Evolutionary conservation across 1,140 invertebrate species (phyloP), one percentile per base, ranked within the genome.

Genomic region (Nebria ingens): DNA sequence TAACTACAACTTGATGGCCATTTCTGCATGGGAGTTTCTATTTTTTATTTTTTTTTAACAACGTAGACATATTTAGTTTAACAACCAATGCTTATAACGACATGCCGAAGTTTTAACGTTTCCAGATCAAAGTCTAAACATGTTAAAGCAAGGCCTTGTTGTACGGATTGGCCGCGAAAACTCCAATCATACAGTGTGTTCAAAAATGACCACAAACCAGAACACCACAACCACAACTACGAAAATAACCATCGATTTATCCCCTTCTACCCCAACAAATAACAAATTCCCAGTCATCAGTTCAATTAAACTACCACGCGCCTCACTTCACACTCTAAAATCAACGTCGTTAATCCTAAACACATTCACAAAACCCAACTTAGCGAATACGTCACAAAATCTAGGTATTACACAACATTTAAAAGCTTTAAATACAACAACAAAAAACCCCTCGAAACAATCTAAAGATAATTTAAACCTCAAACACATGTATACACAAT

Each of bases 231-330:
- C 60, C 53, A 66, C 59, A 19, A 70, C 63, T 2, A 69, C 66
- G 11, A 73, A 70, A 64, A 72, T 72, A 55, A 71, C 68, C 6
- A 72, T 73, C 19, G 71, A 72, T 59, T 59, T 72, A n/a, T 63
- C 67, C n/a, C 69, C 69, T 17, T 65, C 65, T 21, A n/a, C n/a
- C n/a, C 64, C 68, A 11, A 61, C 61, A 15, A 61, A 56, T n/a
- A 19, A 13, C 1, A 51, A 53, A 20, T 51, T 40, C 12, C 45
- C 54, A n/a, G 49, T 51, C 19, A 56, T 62, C 21, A 53, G 21
- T 29, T 4, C 21, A 12, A 49, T 45, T 2, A 58, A 58, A 52
- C 21, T 25, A 23, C 60, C 58, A 21, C 56, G 56, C 19, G 56
- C 58, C 4, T 49, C 54, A 23, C 22, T 62, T 21, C 63, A 66